phyloP scores from a whole-genome alignment of 2,797 vertebrate genomes.

The Chanos chanos region DNA sequence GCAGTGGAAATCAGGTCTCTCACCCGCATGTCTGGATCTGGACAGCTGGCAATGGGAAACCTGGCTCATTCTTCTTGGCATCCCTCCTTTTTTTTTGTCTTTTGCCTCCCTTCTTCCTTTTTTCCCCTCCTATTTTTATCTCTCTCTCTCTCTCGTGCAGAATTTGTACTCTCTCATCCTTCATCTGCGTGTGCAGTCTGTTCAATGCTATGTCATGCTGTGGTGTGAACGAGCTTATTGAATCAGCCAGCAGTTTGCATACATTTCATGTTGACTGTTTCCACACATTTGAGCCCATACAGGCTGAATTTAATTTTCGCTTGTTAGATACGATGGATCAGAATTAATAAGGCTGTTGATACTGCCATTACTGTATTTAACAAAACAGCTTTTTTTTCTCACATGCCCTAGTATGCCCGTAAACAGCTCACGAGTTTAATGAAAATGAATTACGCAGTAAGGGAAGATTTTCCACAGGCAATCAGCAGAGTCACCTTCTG shows the following conservation, averaged over 20 bases:
- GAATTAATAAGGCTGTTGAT: no score
- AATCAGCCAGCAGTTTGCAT: slow-evolving; percentile 20
- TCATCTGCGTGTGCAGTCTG: slow-evolving; percentile 3
- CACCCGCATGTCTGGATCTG: slow-evolving; percentile 24
- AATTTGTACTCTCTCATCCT: neutral
- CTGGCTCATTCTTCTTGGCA: slow-evolving; percentile 28
- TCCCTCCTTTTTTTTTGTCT: slow-evolving; percentile 39
- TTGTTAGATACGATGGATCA: no score
- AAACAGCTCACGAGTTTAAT: no score
- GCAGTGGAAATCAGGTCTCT: slow-evolving; percentile 44
- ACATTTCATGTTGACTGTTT: slow-evolving; percentile 13
- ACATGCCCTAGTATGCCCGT: no score
- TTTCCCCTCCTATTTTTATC: neutral
- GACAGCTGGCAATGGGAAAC: slow-evolving; percentile 17
- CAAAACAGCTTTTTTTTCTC: no score
- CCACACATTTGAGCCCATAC: no score
- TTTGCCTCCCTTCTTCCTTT: slow-evolving; percentile 42
- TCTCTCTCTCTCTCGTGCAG: neutral
- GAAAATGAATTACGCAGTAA: no score
- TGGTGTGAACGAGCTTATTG: slow-evolving; percentile 11
- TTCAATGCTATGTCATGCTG: neutral
- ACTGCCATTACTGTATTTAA: no score
- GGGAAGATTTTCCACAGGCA: no score
- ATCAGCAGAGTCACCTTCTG: no score
- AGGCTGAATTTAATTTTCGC: no score